These are phyloP conservation scores for Scaptomyza graminum DNA, from an alignment of 1,140 invertebrate genomes.

Conservation along the genomic window DNA sequence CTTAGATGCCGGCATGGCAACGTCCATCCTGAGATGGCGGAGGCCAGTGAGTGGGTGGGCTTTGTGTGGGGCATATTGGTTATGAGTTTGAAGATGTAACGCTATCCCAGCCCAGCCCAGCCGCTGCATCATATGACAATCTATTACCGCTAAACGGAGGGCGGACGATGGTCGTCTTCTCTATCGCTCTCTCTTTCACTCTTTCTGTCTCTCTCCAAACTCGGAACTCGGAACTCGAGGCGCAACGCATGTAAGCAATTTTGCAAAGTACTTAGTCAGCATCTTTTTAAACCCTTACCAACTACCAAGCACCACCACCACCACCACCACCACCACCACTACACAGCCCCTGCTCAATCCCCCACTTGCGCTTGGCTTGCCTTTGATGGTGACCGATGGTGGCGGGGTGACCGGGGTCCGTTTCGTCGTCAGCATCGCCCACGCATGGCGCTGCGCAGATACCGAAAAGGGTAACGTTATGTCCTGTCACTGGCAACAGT, in stretches of 20 bases:
- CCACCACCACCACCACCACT: neutral
- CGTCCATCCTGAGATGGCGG: conserved; percentile 24
- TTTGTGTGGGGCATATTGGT: neutral
- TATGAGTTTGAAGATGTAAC: conserved; percentile 39
- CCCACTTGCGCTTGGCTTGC: conserved; percentile 7
- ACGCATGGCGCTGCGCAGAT: conserved; percentile 72
- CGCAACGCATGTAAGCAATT: conserved; percentile 77
- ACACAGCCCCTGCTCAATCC: too few relatives aligned
- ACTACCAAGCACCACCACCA: neutral
- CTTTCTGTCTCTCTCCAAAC: neutral
- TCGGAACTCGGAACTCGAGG: conserved; percentile 13
- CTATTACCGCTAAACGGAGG: conserved; percentile 65
- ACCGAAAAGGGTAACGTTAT: conserved; percentile 73
- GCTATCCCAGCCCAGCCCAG: conserved; percentile 27
- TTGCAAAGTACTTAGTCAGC: conserved; percentile 81
- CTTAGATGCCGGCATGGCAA: conserved; percentile 31
- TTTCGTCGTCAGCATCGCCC: conserved; percentile 48
- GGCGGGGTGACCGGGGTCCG: conserved; percentile 56
- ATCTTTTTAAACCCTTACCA: conserved; percentile 67
- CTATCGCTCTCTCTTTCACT: neutral
- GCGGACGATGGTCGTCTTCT: conserved; percentile 12
- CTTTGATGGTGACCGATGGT: conserved; percentile 46
- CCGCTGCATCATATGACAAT: conserved; percentile 64
- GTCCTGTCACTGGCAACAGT: conserved; percentile 79
- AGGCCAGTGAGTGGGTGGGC: neutral